Percentiles rank a stretch among this genome's conserved stretches.
phyloP scores from a whole-genome alignment of 2,888 invertebrate genomes.

The Latheticus oryzae region DNA sequence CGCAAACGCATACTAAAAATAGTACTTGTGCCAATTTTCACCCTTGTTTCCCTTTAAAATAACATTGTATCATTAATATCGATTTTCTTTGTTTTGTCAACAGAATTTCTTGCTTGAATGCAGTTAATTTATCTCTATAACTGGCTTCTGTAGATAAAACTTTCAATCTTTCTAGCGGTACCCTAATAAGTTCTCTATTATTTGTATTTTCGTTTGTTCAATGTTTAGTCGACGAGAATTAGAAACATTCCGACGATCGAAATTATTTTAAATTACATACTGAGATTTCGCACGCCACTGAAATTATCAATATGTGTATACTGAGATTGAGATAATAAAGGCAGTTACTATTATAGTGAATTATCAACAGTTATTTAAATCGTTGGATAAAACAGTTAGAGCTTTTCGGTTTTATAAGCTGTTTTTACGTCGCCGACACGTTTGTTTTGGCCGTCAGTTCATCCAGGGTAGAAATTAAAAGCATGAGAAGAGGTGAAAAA shows the following conservation, averaged over 20 bases:
- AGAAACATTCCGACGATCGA: conserved; percentile 1
- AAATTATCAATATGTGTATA: neutral
- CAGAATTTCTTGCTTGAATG: neutral
- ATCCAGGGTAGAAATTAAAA: neutral
- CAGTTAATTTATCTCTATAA: conserved; percentile 5
- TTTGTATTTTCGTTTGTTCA: conserved; percentile 1
- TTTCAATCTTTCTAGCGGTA: conserved; percentile 25
- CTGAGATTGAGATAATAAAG: neutral
- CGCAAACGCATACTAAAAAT: conserved; percentile 2
- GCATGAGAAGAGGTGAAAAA: too few relatives aligned
- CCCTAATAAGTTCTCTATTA: conserved; percentile 15
- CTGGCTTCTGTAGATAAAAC: conserved; percentile 6
- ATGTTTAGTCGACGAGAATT: neutral
- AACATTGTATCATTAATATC: too few relatives aligned
- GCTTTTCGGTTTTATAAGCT: neutral
- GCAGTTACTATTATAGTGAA: conserved; percentile 16
- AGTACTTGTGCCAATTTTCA: neutral
- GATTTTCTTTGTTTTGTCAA: conserved; percentile 1
- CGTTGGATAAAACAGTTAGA: conserved; percentile 12
- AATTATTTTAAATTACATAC: conserved; percentile 4
- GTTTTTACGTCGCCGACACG: neutral
- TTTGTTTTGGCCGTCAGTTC: neutral
- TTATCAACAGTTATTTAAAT: conserved; percentile 25
- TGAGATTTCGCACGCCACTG: conserved; percentile 2
- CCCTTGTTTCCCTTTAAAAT: too few relatives aligned